Base-by-base conservation (phyloP, 2,888 invertebrate genomes). In the Cistogaster globosa region DNA sequence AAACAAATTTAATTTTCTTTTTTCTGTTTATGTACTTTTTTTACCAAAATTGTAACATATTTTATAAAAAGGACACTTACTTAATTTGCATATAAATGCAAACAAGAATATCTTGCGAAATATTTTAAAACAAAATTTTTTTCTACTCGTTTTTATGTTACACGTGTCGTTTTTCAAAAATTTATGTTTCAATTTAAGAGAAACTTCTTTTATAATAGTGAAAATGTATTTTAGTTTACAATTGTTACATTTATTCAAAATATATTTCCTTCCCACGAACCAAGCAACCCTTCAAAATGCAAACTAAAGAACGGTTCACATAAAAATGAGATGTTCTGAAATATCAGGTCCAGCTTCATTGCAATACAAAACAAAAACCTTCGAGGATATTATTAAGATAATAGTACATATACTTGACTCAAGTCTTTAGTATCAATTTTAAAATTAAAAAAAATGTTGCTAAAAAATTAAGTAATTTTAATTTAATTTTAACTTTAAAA, bases 71-170 rank as follows among this genome's bases (percentile, higher is more conserved):
- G 6, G 11, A 5, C n/a, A n/a, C n/a, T n/a, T 16, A 48, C 48
- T 48, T 48, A 48, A 48, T 48, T 48, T 48, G n/a, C 48, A 48
- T 48, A 48, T 48, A 48, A 48, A 48, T 48, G n/a, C n/a, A 48
- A 48, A 48, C 14, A 51, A 51, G 16, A 48, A n/a, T n/a, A 65
- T 48, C 51, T 51, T 51, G 12, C 7, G 32, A 67, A 65, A 67
- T 32, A 67, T 53, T 53, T 53, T 68, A 20, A 68, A 55, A 36
- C 38, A 68, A 55, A 38, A 55, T 36, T 53, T 53, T 18, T 48
- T 48, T 53, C 2, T 48, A 2, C 2, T 48, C 20, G 16, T 22
- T 48, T 16, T 6, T 26, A 16, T 18, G 2, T 36, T 53, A 53
- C 67, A 68, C 36, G 51, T 38, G 53, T 14, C n/a, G 68, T 32